phyloP scores from a whole-genome alignment of 2,888 invertebrate species.

The Aleiodes testaceus region DNA sequence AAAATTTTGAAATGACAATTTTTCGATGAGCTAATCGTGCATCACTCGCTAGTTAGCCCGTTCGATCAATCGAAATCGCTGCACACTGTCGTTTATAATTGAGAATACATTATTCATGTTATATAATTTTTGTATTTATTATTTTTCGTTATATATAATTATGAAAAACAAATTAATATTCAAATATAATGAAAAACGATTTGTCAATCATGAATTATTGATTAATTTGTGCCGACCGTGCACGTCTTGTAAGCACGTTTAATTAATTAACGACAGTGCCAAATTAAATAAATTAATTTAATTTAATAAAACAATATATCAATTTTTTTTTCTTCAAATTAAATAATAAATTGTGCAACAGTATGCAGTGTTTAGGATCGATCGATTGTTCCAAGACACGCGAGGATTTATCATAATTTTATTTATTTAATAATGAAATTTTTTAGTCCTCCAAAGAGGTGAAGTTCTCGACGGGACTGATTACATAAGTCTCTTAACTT shows the following conservation, averaged over 20 bases:
- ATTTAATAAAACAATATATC: slow-evolving; percentile 3
- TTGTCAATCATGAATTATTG: slow-evolving; percentile 13
- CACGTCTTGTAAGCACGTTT: slow-evolving; percentile 41
- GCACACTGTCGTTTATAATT: slow-evolving; percentile 41
- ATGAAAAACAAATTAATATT: too few relatives aligned
- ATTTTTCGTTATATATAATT: too few relatives aligned
- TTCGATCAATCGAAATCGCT: slow-evolving; percentile 47
- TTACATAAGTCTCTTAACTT: neutral
- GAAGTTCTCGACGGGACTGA: slow-evolving; percentile 54
- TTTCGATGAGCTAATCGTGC: slow-evolving; percentile 42
- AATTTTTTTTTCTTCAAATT: neutral
- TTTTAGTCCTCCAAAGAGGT: slow-evolving; percentile 20
- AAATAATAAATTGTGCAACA: slow-evolving; percentile 44
- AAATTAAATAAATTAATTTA: slow-evolving; percentile 13
- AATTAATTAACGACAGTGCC: slow-evolving; percentile 29
- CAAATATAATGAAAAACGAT: neutral
- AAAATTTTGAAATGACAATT: neutral
- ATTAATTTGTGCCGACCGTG: slow-evolving; percentile 38
- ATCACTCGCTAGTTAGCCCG: slow-evolving; percentile 42
- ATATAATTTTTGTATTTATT: too few relatives aligned
- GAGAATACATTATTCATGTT: neutral
- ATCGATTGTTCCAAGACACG: slow-evolving; percentile 52
- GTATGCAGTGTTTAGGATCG: slow-evolving; percentile 57
- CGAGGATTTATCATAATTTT: slow-evolving; percentile 34
- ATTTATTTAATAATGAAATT: neutral